These are phyloP conservation scores for Halcyon malimbica DNA, from an alignment of 2,113 vertebrate species.

Conservation along the genomic window DNA sequence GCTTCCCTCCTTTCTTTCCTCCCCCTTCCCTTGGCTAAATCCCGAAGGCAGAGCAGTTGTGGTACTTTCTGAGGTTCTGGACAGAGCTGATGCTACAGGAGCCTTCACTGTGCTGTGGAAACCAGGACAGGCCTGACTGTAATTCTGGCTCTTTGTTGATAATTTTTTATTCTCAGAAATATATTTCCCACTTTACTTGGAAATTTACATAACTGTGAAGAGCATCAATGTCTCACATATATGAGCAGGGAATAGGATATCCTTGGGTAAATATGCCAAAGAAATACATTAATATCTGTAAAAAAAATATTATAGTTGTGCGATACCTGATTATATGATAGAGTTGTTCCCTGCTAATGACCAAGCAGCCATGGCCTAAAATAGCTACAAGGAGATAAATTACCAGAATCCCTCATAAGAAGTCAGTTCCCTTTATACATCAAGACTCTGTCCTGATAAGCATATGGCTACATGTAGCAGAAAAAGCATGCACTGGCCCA, in stretches of 20 bases:
- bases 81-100: neutral
- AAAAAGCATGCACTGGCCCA: neutral
- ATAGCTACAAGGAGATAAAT: conserved; percentile 9
- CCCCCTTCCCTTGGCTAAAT: neutral
- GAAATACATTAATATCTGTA: conserved; percentile 35
- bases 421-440: neutral
- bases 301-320: neutral
- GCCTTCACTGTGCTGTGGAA: neutral
- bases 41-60: neutral
- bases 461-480: neutral
- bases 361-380: neutral
- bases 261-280: conserved; percentile 52
- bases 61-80: neutral
- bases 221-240: conserved; percentile 3
- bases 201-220: conserved; percentile 59
- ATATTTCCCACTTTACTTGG: conserved; percentile 40
- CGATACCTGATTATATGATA: conserved; percentile 21
- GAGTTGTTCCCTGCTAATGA: conserved; percentile 1
- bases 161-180: conserved; percentile 47
- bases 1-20: neutral
- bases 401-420: neutral
- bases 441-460: neutral
- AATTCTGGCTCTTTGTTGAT: conserved; percentile 57
- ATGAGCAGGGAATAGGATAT: conserved; percentile 27
- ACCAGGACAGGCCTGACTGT: neutral